Evolutionary conservation across 2,797 vertebrate genomes (phyloP), one percentile per base, ranked within the genome.

Genomic region (Gorsachius magnificus): DNA sequence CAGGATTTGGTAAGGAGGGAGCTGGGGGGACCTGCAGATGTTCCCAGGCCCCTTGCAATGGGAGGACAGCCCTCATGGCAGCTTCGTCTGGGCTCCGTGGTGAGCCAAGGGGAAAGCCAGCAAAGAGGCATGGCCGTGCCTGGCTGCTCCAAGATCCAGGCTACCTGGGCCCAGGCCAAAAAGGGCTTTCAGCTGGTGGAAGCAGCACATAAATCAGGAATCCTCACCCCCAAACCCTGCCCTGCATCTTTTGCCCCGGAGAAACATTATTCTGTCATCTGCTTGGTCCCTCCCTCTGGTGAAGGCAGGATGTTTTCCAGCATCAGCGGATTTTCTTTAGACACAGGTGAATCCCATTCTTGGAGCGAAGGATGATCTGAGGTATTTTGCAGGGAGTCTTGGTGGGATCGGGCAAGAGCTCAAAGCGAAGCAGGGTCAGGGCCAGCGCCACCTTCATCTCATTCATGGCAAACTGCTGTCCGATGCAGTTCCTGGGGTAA

Each of bases 401-500:
- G n/a, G 85, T 4, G 1, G 97, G 97, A 75, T 99, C 98, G 1
- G 98, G 97, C 0, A 97, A 93, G 91, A 99, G 98, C 51, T 98
- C 58, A 12, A 98, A 99, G 78, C 97, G 98, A 91, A 90, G 98
- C 83, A 99, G 96, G 6, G 98, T 98, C 93, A 98, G 68, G 6
- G 98, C 98, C 10, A 98, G 97, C 0, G 93, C 98, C 72, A 98
- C 98, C 96, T 99, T 99, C 97, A 99, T 95, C 98, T 99, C 99
- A 1, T 98, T 99, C 98, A 99, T 98, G 93, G 99, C 98, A 20
- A 99, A 99, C 90, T 94, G 98, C 97, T 99, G 99, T 63, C 99
- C 98, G 1, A 99, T 99, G 97, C 99, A 99, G 83, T 99, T 99
- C 97, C 99, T 99, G 95, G 6, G 3, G 61, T 24, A n/a, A 70